Percentiles rank a stretch among this genome's conserved stretches.
phyloP scores from a whole-genome alignment of 2,888 invertebrate genomes.

The Magallana nippona region DNA sequence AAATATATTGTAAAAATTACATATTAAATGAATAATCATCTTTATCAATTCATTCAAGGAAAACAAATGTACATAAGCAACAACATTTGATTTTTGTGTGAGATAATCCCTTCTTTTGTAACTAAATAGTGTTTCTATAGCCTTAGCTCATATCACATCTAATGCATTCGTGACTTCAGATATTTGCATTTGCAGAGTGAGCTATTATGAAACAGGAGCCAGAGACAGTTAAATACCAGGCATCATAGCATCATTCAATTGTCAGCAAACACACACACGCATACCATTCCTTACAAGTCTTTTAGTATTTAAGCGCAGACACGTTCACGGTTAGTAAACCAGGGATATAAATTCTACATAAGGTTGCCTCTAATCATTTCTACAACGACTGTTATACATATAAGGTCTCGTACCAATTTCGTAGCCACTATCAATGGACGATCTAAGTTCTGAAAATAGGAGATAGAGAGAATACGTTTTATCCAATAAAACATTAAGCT shows the following conservation, averaged over 20 bases:
- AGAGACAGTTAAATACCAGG: too few species aligned
- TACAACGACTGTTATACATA: not conserved
- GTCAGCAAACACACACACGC: not conserved
- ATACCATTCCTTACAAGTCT: not conserved
- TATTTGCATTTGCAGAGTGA: too few species aligned
- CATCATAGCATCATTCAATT: not conserved
- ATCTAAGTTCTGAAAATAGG: conserved; percentile 40
- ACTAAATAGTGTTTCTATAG: too few species aligned
- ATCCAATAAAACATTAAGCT: not conserved
- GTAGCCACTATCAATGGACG: conserved; percentile 40
- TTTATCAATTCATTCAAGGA: too few species aligned
- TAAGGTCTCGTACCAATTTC: conserved; percentile 35
- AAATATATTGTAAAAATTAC: too few species aligned
- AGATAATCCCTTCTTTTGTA: too few species aligned
- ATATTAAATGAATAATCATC: too few species aligned
- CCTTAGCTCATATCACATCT: too few species aligned
- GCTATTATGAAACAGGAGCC: too few species aligned
- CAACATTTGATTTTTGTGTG: too few species aligned
- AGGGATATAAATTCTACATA: not conserved
- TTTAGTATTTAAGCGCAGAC: not conserved
- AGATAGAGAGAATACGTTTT: not conserved
- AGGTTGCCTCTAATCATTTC: not conserved
- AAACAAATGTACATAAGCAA: too few species aligned
- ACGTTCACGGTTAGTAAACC: not conserved
- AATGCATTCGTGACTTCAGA: too few species aligned